Evolutionary conservation across 1,140 invertebrate genomes (phyloP).

Genomic region (Xylocopa sonorina): DNA sequence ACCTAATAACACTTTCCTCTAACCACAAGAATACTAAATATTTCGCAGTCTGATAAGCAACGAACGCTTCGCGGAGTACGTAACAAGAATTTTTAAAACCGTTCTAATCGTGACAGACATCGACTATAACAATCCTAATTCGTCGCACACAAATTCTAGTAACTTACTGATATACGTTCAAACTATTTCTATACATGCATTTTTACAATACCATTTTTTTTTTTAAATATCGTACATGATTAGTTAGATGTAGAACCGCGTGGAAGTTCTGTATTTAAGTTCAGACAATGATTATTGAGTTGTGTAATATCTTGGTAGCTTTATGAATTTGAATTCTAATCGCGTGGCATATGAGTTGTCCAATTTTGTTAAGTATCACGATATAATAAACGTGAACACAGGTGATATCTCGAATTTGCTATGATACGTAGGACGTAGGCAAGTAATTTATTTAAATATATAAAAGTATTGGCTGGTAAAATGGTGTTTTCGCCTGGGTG

Average conservation of each 20-base stretch:
- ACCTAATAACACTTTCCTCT: constrained; percentile 60
- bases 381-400: not conserved
- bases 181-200: constrained; percentile 5
- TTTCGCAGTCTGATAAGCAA: constrained; percentile 25
- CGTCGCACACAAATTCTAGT: constrained; percentile 7
- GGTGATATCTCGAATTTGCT: constrained; percentile 55
- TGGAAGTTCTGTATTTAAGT: not conserved
- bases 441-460: constrained; percentile 63
- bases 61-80: constrained; percentile 18
- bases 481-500: constrained; percentile 81
- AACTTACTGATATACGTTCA: not conserved
- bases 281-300: not conserved
- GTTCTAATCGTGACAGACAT: not conserved
- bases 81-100: constrained; percentile 17
- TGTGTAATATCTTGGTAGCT: constrained; percentile 14
- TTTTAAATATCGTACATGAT: not conserved
- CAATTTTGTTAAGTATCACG: constrained; percentile 27
- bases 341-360: constrained; percentile 8
- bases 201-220: constrained; percentile 4
- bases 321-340: constrained; percentile 30
- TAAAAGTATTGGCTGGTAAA: constrained; percentile 75
- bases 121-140: not conserved
- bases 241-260: not conserved
- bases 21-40: constrained; percentile 44
- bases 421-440: constrained; percentile 59